Base-by-base conservation (phyloP, 2,888 invertebrate genomes). In the Trichogramma dendrolimi region DNA sequence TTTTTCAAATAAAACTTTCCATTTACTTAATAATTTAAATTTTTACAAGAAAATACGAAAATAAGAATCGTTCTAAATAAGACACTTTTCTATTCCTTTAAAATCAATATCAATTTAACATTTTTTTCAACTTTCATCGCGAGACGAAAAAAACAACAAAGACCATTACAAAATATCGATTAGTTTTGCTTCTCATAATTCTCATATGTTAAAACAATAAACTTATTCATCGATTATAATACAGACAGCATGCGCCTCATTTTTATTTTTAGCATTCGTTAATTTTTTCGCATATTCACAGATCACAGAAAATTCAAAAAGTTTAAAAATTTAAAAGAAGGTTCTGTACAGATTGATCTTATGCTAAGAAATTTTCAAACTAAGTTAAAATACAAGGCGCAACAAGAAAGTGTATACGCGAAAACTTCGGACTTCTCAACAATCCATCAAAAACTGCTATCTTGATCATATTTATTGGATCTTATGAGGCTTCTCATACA, bases 271-370 rank as follows among this genome's bases (percentile, higher is more conserved):
- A 61, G 39, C 50, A 62, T 62, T 54, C 52, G 41, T 58, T 47
- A 60, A 55, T 59, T 59, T 61, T 65, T 65, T 27, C 27, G 27
- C 63, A 63, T 59, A 59, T 59, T 58, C 56, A 44, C 52, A 61
- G 61, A 65, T 65, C 63, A 65, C 65, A 63, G 63, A 65, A 63
- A 65, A 62, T 65, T 62, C 60, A 53, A 62, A 64, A 60, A 49
- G 52, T 56, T 61, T 53, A 8, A 46, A 61, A 49, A 51, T 53
- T 65, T 56, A 58, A 63, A 66, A 48, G 44, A 61, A 60, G 44
- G 40, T 43, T 61, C 48, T 56, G 50, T 55, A 41, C 40, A 57
- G n/a, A 56, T 39, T 62, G 52, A 58, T 51, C 27, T 55, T 11
- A 55, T 52, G 27, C 53, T 59, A 61, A 46, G 47, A 55, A 54